Conservation (phyloP, 2,888 invertebrate genomes). For the Cylloceria caligata region DNA sequence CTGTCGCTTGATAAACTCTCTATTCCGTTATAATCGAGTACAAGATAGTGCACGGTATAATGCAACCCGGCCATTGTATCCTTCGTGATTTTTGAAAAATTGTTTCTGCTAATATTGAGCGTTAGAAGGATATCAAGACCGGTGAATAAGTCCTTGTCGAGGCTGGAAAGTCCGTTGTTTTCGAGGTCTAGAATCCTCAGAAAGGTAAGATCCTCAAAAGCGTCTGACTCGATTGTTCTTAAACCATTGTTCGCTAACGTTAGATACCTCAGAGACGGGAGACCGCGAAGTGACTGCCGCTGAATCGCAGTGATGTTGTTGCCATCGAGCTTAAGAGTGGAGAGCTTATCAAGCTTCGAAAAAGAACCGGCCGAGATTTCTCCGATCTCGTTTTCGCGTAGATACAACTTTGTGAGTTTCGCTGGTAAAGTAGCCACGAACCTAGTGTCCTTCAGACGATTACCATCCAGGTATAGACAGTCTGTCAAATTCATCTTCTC, state of each 20-base stretch:
- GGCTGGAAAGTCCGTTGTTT: not conserved
- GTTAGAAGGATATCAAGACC: conserved; percentile 82
- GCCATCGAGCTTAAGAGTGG: conserved; percentile 11
- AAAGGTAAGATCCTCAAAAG: not conserved
- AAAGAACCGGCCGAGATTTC: conserved; percentile 70
- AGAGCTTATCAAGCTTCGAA: conserved; percentile 62
- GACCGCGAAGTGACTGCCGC: conserved; percentile 46
- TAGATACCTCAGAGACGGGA: conserved; percentile 62
- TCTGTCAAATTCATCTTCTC: too few relatives aligned
- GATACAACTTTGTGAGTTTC: conserved; percentile 67
- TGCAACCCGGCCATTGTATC: conserved; percentile 81
- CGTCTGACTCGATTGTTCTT: conserved; percentile 45
- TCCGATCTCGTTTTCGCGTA: conserved; percentile 68
- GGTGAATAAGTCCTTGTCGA: conserved; percentile 36
- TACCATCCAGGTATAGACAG: too few relatives aligned
- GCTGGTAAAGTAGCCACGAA: conserved; percentile 72
- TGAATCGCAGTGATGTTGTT: conserved; percentile 47
- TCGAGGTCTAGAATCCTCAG: not conserved
- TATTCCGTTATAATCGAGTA: conserved; percentile 84
- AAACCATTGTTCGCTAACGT: conserved; percentile 63
- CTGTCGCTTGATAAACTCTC: conserved; percentile 81
- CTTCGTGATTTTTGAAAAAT: conserved; percentile 80
- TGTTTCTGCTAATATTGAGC: conserved; percentile 83
- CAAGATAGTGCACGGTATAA: conserved; percentile 81
- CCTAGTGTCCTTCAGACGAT: conserved; percentile 68